Evolutionary conservation across 2,797 vertebrate species (phyloP).

Genomic region (Sarcoramphus papa): DNA sequence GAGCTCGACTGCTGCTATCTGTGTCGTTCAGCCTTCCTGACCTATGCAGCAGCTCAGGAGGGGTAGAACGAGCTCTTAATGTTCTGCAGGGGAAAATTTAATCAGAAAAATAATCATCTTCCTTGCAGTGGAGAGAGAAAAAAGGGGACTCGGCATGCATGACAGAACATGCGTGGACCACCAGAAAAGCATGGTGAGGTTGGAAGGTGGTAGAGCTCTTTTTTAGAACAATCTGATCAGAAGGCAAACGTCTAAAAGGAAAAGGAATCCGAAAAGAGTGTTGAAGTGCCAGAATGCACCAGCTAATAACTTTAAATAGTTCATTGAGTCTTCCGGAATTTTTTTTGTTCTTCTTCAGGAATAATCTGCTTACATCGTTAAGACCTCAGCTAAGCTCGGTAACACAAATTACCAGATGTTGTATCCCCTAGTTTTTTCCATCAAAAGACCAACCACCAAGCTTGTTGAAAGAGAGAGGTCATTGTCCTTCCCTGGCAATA

Average conservation of each 20-base stretch:
- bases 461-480: conserved; percentile 83
- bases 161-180: conserved; percentile 68
- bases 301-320: conserved; percentile 82
- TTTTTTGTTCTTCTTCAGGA: conserved; percentile 84
- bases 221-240: conserved; percentile 49
- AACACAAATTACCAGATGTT: conserved; percentile 98
- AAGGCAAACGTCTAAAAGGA: conserved; percentile 65
- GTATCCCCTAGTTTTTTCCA: conserved; percentile 81
- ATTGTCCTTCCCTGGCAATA: conserved; percentile 83
- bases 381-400: conserved; percentile 87
- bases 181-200: conserved; percentile 67
- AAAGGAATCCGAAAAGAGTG: conserved; percentile 72
- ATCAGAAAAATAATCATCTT: conserved; percentile 64
- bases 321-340: conserved; percentile 81
- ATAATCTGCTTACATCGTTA: conserved; percentile 98
- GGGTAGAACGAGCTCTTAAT: conserved; percentile 1
- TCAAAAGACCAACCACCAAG: conserved; percentile 87
- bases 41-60: neutral
- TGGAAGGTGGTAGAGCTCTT: conserved; percentile 58
- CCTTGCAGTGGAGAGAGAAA: conserved; percentile 19
- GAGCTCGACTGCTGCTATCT: neutral
- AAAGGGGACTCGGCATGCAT: conserved; percentile 10
- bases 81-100: conserved; percentile 55
- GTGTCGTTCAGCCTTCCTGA: conserved; percentile 5
- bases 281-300: conserved; percentile 72